Evolutionary conservation across 1,140 invertebrate species (phyloP).

Genomic region (Popillia japonica): DNA sequence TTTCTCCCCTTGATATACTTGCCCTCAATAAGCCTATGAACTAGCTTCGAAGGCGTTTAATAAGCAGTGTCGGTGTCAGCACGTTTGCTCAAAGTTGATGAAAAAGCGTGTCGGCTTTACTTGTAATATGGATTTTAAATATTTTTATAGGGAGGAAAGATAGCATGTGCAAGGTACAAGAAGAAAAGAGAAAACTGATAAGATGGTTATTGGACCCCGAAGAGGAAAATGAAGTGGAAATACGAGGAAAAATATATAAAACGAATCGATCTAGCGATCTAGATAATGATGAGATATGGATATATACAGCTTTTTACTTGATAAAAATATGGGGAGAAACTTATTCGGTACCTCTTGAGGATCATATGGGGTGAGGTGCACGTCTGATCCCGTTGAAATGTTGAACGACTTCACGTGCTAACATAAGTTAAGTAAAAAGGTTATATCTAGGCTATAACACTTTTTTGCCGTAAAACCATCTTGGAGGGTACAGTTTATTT

Average conservation of each 20-base stretch:
- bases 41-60: not conserved
- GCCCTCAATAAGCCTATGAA: not conserved
- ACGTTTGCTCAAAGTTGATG: not conserved
- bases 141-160: not conserved
- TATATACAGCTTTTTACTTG: conserved; percentile 18
- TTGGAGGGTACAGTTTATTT: not conserved
- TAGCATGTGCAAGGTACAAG: not conserved
- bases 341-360: not conserved
- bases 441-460: conserved; percentile 14
- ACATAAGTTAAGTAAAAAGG: conserved; percentile 23
- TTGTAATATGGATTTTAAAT: conserved; percentile 20
- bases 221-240: conserved; percentile 26
- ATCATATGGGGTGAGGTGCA: not conserved
- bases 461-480: conserved; percentile 23
- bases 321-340: conserved; percentile 16
- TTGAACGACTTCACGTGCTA: not conserved
- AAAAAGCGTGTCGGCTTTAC: conserved; percentile 5
- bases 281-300: conserved; percentile 27
- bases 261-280: conserved; percentile 16
- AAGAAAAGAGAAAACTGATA: conserved; percentile 1
- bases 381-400: not conserved
- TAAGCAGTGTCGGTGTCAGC: conserved; percentile 7
- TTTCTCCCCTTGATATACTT: not conserved
- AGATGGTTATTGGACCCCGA: conserved; percentile 28
- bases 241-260: conserved; percentile 16